Percentiles rank a stretch among this genome's conserved stretches.
These are phyloP conservation scores for Delichon dasypus DNA, from an alignment of 2,797 vertebrate species.

Conservation along the genomic window DNA sequence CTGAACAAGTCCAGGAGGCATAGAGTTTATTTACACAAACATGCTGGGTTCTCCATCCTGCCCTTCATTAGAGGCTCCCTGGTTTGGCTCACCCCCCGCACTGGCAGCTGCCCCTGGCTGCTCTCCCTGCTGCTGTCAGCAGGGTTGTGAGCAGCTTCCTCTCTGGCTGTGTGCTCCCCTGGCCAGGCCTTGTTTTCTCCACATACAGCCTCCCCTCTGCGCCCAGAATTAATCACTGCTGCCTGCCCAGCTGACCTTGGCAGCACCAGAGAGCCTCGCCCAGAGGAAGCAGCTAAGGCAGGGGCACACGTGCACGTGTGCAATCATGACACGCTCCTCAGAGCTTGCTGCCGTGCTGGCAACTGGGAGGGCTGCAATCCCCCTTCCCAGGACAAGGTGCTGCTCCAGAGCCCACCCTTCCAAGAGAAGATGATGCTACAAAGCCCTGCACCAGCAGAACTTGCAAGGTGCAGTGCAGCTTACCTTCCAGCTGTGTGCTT, in stretches of 20 bases:
- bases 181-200: neutral
- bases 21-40: neutral
- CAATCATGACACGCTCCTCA: neutral
- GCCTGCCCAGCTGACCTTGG: neutral
- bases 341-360: neutral
- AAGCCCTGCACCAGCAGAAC: neutral
- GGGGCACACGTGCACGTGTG: rapidly evolving
- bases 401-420: neutral
- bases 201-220: neutral
- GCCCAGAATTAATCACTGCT: neutral
- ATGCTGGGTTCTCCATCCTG: neutral
- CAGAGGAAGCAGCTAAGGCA: neutral
- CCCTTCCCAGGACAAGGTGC: neutral
- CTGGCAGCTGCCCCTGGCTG: neutral
- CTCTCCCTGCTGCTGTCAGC: neutral
- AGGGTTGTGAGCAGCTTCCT: slow-evolving; percentile 40
- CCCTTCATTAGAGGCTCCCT: neutral
- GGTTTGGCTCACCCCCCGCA: rapidly evolving
- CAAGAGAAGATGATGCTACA: neutral
- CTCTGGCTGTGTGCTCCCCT: neutral
- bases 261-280: neutral
- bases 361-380: neutral
- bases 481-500: neutral
- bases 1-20: neutral
- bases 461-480: neutral